phyloP scores from a whole-genome alignment of 2,113 vertebrate species.

The Aphelocoma coerulescens region DNA sequence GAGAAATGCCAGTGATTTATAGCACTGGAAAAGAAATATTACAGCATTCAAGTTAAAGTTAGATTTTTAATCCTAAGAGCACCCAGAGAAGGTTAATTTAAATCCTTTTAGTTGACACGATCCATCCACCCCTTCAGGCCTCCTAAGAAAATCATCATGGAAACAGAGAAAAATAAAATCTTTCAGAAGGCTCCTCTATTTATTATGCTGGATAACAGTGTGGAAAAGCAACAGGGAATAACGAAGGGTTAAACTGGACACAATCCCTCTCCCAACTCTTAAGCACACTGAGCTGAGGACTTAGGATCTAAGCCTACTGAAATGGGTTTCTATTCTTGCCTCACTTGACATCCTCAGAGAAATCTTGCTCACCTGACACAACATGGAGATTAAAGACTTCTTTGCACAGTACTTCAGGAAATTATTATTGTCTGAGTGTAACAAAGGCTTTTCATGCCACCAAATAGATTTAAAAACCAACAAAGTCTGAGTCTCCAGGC shows the following conservation, averaged over 20 bases:
- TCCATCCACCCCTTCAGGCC: neutral
- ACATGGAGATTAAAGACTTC: neutral
- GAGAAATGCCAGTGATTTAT: neutral
- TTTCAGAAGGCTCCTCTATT: neutral
- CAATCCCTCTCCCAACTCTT: constrained; percentile 27
- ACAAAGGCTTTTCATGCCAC: constrained; percentile 4
- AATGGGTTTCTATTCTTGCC: constrained; percentile 64
- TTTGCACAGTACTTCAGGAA: neutral
- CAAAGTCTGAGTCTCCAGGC: neutral
- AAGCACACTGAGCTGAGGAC: constrained; percentile 42
- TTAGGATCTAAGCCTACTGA: constrained; percentile 65
- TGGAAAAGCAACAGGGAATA: neutral
- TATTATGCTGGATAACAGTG: neutral
- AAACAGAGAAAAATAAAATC: neutral
- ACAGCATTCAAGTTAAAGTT: neutral
- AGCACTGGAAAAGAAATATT: neutral
- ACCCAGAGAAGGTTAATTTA: neutral
- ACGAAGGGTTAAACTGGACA: constrained; percentile 23
- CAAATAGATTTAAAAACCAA: neutral
- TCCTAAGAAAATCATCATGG: neutral
- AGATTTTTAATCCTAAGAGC: neutral
- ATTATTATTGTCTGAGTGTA: neutral
- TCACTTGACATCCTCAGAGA: constrained; percentile 22
- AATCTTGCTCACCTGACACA: constrained; percentile 37
- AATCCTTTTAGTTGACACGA: neutral